Percentiles rank a stretch among this genome's conserved stretches.
Conservation (phyloP, 2,797 vertebrate species). For the Dryobates pubescens region DNA sequence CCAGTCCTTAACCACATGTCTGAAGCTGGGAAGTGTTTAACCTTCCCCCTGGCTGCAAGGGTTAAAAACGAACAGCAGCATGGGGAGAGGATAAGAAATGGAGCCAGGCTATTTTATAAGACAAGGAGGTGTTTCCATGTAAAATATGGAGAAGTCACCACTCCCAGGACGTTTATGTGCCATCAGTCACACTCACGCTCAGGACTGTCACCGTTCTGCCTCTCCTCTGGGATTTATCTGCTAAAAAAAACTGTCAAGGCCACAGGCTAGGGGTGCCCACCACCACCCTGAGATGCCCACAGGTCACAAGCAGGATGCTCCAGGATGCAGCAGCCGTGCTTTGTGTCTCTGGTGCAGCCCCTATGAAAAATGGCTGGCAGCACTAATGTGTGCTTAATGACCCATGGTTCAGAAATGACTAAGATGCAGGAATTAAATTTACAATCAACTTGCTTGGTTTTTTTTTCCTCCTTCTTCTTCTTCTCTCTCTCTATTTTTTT, state of each 20-base stretch:
- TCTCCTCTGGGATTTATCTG: not conserved
- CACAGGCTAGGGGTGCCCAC: not conserved
- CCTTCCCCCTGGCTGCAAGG: not conserved
- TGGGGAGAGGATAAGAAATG: not conserved
- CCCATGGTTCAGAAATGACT: conserved; percentile 32
- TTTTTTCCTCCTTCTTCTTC: not conserved
- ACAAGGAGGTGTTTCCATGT: not conserved
- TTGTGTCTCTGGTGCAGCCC: not conserved
- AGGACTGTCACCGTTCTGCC: not conserved
- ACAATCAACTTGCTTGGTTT: conserved; percentile 11
- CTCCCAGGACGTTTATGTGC: not conserved
- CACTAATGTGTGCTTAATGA: conserved; percentile 55
- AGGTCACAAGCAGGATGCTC: not conserved
- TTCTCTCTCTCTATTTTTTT: not conserved
- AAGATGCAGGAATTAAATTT: conserved; percentile 60
- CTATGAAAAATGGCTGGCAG: conserved; percentile 23
- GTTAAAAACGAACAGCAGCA: not conserved
- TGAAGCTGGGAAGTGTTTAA: not conserved
- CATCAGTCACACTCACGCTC: not conserved
- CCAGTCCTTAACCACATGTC: not conserved
- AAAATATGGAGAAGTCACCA: not conserved
- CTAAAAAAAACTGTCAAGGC: not conserved
- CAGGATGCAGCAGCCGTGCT: not conserved
- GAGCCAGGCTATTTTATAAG: not conserved
- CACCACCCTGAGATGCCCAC: not conserved